Conservation (phyloP, 2,797 vertebrate genomes). For the Heteromormyrus szaboi region DNA sequence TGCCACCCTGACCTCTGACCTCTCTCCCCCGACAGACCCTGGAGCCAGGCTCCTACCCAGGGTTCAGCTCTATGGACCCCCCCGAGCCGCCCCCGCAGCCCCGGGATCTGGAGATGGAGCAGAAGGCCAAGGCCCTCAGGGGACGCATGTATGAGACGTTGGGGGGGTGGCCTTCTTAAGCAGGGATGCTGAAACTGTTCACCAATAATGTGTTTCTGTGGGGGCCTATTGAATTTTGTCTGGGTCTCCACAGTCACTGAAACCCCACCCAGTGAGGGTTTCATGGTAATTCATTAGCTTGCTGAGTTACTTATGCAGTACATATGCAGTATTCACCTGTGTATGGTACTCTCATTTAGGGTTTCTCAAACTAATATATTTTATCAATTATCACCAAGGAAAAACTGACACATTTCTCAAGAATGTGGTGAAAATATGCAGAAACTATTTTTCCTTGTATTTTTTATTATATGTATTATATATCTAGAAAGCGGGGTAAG, state of each 20-base stretch:
- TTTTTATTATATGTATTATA: not conserved
- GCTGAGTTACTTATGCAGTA: not conserved
- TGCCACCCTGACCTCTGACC: not conserved
- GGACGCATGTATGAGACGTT: conserved; percentile 81
- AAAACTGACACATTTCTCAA: not conserved
- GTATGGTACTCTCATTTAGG: not conserved
- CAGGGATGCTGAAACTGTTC: not conserved
- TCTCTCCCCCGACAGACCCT: conserved; percentile 55
- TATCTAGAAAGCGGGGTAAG: not conserved
- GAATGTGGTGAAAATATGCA: not conserved
- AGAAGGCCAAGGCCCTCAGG: conserved; percentile 87
- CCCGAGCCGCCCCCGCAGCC: conserved; percentile 68
- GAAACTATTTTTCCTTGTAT: not conserved
- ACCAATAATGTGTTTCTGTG: not conserved
- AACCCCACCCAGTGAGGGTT: not conserved
- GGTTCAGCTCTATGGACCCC: conserved; percentile 60
- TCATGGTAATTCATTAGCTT: not conserved
- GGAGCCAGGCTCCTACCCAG: conserved; percentile 70
- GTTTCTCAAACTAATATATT: not conserved
- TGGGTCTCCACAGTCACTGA: not conserved
- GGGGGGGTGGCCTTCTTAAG: not conserved
- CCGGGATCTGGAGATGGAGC: conserved; percentile 86
- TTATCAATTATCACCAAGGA: not conserved
- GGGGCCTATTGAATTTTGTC: not conserved
- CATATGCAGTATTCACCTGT: not conserved